phyloP scores from a whole-genome alignment of 2,113 vertebrate species.

The Ceratotherium simum region DNA sequence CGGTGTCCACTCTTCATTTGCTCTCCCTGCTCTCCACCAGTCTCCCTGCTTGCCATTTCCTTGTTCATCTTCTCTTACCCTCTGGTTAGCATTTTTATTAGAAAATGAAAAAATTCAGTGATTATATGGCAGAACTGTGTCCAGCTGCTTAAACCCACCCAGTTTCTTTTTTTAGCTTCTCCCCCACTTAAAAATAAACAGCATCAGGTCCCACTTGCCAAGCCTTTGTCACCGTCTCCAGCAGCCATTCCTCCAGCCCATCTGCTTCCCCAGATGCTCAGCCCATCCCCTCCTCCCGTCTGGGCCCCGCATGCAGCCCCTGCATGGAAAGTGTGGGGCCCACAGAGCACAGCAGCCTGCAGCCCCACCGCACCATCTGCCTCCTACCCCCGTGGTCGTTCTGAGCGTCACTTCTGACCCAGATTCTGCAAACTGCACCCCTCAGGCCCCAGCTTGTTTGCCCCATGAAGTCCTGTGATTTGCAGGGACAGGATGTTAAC shows the following conservation, averaged over 20 bases:
- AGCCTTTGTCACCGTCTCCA: conserved; percentile 72
- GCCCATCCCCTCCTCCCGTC: background rate
- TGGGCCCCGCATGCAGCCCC: background rate
- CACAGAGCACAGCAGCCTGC: background rate
- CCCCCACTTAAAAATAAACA: conserved; percentile 67
- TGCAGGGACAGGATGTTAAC: background rate
- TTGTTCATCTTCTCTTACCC: background rate
- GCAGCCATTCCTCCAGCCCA: conserved; percentile 68
- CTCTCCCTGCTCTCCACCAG: background rate
- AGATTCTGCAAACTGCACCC: background rate
- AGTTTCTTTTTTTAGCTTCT: conserved; percentile 75
- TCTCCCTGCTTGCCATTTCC: background rate
- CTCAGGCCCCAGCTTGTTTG: background rate
- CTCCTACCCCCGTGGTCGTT: background rate
- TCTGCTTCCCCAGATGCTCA: conserved; percentile 73
- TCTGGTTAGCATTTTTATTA: conserved; percentile 34
- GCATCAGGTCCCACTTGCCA: conserved; percentile 66
- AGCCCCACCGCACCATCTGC: background rate
- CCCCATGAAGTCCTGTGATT: background rate
- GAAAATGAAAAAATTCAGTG: conserved; percentile 56
- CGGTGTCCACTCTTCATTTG: background rate
- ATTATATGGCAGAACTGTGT: conserved; percentile 43
- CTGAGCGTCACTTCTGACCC: background rate
- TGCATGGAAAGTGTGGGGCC: background rate
- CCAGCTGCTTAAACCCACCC: conserved; percentile 78